phyloP scores from a whole-genome alignment of 2,888 invertebrate genomes.

The Plagodis pulveraria region DNA sequence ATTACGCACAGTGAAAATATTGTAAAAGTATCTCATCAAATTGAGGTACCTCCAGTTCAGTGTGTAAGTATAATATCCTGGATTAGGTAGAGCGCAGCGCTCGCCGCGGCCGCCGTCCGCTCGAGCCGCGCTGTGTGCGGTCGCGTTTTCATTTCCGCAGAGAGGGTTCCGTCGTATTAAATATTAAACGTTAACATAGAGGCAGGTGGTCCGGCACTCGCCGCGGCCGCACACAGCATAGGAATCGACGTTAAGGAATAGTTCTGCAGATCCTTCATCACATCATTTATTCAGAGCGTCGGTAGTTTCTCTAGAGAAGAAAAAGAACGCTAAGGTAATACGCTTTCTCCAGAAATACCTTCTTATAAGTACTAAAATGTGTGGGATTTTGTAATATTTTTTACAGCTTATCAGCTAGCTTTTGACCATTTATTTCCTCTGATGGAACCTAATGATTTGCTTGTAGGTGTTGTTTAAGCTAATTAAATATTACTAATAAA shows the following conservation, averaged over 20 bases:
- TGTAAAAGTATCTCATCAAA: too few relatives aligned
- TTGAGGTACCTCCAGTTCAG: too few relatives aligned
- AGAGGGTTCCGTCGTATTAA: not conserved
- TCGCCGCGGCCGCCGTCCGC: not conserved
- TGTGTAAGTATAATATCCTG: not conserved
- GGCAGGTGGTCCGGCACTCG: not conserved
- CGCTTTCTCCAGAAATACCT: too few relatives aligned
- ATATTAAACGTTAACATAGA: not conserved
- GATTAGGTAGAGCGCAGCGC: not conserved
- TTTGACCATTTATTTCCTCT: too few relatives aligned
- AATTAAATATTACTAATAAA: too few relatives aligned
- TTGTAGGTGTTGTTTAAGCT: too few relatives aligned
- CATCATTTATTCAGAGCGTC: not conserved
- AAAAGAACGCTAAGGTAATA: not conserved
- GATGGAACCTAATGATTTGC: too few relatives aligned
- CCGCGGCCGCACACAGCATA: not conserved
- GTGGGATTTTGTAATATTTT: too few relatives aligned
- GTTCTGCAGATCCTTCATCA: constrained; percentile 1
- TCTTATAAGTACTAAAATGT: too few relatives aligned
- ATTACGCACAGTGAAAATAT: too few relatives aligned
- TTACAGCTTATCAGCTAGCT: too few relatives aligned
- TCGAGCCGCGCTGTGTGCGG: not conserved
- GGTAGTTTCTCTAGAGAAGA: not conserved
- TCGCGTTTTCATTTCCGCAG: constrained; percentile 1
- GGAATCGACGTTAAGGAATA: constrained; percentile 1